Conservation (phyloP, 1,140 invertebrate species). For the Pogonognathellus flavescens region DNA sequence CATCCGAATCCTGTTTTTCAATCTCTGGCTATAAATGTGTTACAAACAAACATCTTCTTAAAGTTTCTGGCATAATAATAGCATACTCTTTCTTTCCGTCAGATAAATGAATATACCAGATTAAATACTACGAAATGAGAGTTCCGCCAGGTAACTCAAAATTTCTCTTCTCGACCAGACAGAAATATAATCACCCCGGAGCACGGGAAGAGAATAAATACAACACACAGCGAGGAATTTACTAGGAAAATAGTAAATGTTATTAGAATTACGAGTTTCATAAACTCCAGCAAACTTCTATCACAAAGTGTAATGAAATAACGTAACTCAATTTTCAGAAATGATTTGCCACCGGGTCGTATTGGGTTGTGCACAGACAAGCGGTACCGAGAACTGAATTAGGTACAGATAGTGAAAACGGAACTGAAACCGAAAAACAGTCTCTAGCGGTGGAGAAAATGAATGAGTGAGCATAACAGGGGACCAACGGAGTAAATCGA, state of each 20-base stretch:
- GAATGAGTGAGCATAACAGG: no score
- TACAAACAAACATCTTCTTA: background rate
- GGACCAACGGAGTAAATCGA: no score
- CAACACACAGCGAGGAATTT: background rate
- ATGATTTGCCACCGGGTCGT: conserved; percentile 25
- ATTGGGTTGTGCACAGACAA: background rate
- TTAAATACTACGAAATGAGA: conserved; percentile 8
- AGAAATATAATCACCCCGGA: background rate
- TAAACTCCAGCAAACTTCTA: conserved; percentile 25
- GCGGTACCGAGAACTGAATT: background rate
- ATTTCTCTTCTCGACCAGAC: background rate
- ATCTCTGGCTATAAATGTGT: background rate
- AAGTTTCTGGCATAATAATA: background rate
- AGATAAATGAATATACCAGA: background rate
- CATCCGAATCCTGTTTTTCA: background rate
- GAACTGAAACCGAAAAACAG: background rate
- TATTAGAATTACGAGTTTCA: background rate
- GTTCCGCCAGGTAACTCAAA: conserved; percentile 24
- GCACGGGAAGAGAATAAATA: background rate
- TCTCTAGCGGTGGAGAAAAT: no score
- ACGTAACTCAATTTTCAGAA: conserved; percentile 34
- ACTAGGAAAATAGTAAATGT: background rate
- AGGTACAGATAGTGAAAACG: background rate
- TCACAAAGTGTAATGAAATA: conserved; percentile 40
- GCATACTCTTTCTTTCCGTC: background rate